Percentiles rank a stretch among this genome's conserved stretches.
Conservation (phyloP, 2,888 invertebrate genomes). For the Mythimna vitellina region DNA sequence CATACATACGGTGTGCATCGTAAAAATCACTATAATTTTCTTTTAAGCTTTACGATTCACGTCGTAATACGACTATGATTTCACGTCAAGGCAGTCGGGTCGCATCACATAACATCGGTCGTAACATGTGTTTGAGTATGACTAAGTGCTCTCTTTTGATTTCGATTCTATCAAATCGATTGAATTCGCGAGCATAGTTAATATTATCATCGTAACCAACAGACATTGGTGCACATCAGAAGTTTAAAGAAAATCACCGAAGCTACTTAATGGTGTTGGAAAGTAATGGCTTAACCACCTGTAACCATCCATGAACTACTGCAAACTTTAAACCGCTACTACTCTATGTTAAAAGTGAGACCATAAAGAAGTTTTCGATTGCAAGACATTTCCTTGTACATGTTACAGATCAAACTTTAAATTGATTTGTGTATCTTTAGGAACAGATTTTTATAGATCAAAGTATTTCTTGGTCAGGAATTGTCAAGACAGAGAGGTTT, state of each 20-base stretch:
- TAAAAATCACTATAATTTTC: neutral
- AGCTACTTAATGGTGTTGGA: constrained; percentile 33
- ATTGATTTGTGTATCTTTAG: constrained; percentile 25
- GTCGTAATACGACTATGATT: too few relatives aligned
- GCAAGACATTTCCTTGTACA: constrained; percentile 17
- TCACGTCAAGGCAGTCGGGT: too few relatives aligned
- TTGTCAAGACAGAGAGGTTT: neutral
- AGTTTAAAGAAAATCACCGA: constrained; percentile 28
- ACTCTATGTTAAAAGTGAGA: constrained; percentile 34
- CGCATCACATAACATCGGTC: too few relatives aligned
- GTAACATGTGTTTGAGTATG: neutral
- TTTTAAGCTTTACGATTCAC: neutral
- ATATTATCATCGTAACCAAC: neutral
- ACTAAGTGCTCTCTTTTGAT: neutral
- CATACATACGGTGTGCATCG: neutral
- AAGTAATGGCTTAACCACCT: constrained; percentile 62
- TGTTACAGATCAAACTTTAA: constrained; percentile 43
- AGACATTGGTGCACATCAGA: constrained; percentile 10
- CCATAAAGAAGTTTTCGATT: constrained; percentile 47
- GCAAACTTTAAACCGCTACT: constrained; percentile 43
- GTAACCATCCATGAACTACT: constrained; percentile 44
- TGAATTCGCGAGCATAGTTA: neutral
- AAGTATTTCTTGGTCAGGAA: neutral
- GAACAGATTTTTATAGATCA: neutral
- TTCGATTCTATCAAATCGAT: neutral